These are phyloP conservation scores for Macropodus opercularis DNA, from an alignment of 2,797 vertebrate genomes.

Conservation along the genomic window DNA sequence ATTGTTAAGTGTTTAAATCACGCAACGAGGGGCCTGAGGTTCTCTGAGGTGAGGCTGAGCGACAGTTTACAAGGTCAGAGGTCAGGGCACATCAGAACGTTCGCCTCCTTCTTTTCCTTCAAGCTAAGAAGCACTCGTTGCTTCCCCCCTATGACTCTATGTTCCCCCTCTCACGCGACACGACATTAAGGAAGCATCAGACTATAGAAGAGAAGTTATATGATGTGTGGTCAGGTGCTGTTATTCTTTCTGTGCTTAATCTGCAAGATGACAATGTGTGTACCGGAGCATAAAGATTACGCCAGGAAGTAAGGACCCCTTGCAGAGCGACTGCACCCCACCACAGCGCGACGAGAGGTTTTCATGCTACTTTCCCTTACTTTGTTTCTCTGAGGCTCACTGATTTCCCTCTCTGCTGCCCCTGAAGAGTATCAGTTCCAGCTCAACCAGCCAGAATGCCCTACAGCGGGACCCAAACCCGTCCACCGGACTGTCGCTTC, in stretches of 20 bases:
- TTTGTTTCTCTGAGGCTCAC: constrained; percentile 45
- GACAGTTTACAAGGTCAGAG: constrained; percentile 62
- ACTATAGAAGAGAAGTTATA: constrained; percentile 14
- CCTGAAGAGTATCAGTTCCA: constrained; percentile 54
- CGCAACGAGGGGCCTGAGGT: constrained; percentile 40
- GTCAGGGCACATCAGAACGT: constrained; percentile 54
- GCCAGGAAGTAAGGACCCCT: constrained; percentile 59
- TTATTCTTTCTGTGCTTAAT: constrained; percentile 57
- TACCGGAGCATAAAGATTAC: constrained; percentile 36
- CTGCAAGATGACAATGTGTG: constrained; percentile 50
- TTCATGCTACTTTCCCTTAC: constrained; percentile 27
- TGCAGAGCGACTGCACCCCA: constrained; percentile 28
- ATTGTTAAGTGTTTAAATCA: constrained; percentile 61
- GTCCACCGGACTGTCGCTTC: constrained; percentile 45
- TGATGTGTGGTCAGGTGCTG: constrained; percentile 44
- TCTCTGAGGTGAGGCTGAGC: constrained; percentile 56
- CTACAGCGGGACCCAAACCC: constrained; percentile 15
- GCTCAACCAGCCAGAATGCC: constrained; percentile 57
- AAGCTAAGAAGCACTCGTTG: constrained; percentile 38
- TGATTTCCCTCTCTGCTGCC: constrained; percentile 37
- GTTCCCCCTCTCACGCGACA: constrained; percentile 10
- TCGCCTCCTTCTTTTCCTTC: constrained; percentile 63
- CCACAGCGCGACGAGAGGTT: constrained; percentile 25
- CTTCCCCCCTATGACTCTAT: constrained; percentile 25
- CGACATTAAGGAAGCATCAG: constrained; percentile 1